Evolutionary conservation across 2,797 vertebrate genomes (phyloP).

Genomic region (Helicolenus hilgendorfi): DNA sequence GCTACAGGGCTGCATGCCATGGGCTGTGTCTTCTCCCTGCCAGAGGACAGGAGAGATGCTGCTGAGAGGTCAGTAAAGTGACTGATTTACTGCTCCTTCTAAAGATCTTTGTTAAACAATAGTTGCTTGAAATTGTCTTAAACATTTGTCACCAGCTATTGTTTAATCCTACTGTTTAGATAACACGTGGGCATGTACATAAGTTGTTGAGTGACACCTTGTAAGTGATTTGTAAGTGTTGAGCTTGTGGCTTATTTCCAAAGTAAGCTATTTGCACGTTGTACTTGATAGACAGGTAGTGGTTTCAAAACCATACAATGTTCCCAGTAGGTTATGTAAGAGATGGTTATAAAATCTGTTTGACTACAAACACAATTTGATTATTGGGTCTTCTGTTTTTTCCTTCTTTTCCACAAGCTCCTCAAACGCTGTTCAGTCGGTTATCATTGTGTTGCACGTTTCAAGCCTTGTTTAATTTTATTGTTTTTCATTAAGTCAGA

Average conservation of each 20-base stretch:
- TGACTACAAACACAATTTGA: slow-evolving; percentile 30
- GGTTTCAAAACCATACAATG: not conserved
- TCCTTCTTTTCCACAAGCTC: not conserved
- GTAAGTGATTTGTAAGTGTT: not conserved
- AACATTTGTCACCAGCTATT: not conserved
- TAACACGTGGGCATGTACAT: not conserved
- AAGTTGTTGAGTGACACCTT: not conserved
- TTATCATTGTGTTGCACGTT: not conserved
- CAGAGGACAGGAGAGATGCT: slow-evolving; percentile 88
- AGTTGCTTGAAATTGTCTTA: not conserved
- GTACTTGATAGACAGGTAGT: not conserved
- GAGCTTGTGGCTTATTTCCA: not conserved
- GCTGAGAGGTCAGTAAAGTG: slow-evolving; percentile 91
- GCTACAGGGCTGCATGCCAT: slow-evolving; percentile 85
- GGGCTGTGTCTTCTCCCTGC: slow-evolving; percentile 95
- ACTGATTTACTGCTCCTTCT: slow-evolving; percentile 16
- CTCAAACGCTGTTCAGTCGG: not conserved
- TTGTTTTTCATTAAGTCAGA: not conserved
- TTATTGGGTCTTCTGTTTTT: slow-evolving; percentile 12
- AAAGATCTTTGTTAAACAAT: not conserved
- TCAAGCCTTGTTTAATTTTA: not conserved
- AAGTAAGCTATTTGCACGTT: not conserved
- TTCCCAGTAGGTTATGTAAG: slow-evolving; percentile 38
- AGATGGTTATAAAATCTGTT: slow-evolving; percentile 45
- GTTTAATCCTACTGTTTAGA: not conserved